These are phyloP conservation scores for Indri indri DNA, from an alignment of 2,113 vertebrate species.

Conservation along the genomic window DNA sequence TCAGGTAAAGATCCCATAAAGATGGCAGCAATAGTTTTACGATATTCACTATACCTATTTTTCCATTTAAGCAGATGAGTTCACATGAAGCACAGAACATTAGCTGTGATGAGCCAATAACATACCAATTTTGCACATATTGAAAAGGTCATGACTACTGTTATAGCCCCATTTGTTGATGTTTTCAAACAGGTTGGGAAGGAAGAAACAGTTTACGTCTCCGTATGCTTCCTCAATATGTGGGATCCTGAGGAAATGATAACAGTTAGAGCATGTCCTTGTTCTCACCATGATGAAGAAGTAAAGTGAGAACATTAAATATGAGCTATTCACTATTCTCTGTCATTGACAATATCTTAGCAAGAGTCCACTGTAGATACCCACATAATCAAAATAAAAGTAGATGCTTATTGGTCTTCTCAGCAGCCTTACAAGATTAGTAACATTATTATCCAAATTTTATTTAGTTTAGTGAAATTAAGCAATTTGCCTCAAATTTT, in stretches of 20 bases:
- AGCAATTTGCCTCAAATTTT: not conserved
- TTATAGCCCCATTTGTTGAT: not conserved
- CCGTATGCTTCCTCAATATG: not conserved
- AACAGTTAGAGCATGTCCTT: not conserved
- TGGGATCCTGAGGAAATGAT: not conserved
- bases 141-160: not conserved
- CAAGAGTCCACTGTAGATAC: not conserved
- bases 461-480: not conserved
- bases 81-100: not conserved
- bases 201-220: not conserved
- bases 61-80: not conserved
- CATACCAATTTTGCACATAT: not conserved
- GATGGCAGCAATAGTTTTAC: not conserved
- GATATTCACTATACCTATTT: not conserved
- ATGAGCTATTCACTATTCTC: not conserved
- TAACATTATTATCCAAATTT: not conserved
- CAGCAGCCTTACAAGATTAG: not conserved
- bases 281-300: not conserved
- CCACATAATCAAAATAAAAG: not conserved
- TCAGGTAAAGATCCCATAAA: not conserved
- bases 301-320: not conserved
- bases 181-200: not conserved
- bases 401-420: not conserved
- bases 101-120: not conserved
- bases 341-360: not conserved